phyloP scores from a whole-genome alignment of 2,888 invertebrate genomes.

The Eutolmus rufibarbis region DNA sequence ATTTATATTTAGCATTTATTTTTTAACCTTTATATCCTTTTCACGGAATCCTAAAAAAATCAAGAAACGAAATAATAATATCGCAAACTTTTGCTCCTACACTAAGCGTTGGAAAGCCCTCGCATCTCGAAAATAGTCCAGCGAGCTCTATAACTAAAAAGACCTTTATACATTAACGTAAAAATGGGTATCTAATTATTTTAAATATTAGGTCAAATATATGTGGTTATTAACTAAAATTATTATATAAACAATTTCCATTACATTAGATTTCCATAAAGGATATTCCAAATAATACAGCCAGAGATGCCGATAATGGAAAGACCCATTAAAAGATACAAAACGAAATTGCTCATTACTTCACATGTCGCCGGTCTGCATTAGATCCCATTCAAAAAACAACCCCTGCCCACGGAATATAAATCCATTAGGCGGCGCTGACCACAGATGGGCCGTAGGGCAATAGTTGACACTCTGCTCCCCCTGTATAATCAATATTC shows the following conservation, averaged over 20 bases:
- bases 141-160: too few species aligned
- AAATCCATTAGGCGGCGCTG: not conserved
- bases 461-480: not conserved
- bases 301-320: not conserved
- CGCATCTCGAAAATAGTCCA: too few species aligned
- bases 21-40: too few species aligned
- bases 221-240: not conserved
- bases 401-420: not conserved
- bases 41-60: too few species aligned
- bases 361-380: not conserved
- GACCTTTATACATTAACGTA: too few species aligned
- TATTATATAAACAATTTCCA: not conserved
- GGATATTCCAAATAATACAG: not conserved
- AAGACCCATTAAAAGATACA: not conserved
- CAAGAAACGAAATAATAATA: too few species aligned
- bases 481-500: conserved; percentile 18
- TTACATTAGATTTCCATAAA: not conserved
- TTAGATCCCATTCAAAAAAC: not conserved
- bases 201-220: not conserved
- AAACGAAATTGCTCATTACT: not conserved
- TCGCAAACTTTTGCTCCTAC: too few species aligned
- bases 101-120: too few species aligned
- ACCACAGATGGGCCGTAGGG: not conserved
- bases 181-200: not conserved
- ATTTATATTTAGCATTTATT: too few species aligned